Evolutionary conservation across 2,113 vertebrate species (phyloP).

Genomic region (Peromyscus polionotus): DNA sequence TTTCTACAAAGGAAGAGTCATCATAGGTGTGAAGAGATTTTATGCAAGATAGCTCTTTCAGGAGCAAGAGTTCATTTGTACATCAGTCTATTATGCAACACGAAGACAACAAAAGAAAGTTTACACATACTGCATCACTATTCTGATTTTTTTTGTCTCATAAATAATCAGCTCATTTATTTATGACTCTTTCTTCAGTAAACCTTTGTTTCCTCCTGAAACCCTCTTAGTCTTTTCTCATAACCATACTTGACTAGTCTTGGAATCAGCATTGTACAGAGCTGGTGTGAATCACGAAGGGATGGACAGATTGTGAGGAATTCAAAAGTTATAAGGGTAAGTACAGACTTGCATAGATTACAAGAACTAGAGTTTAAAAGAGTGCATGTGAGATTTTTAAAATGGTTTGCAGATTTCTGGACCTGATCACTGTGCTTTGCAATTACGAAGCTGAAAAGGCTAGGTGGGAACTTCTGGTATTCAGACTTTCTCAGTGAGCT

Average conservation of each 20-base stretch:
- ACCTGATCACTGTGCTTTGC: background rate
- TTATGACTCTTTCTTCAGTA: background rate
- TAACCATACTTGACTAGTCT: background rate
- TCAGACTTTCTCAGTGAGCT: background rate
- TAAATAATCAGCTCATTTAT: background rate
- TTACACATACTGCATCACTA: background rate
- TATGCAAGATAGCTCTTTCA: background rate
- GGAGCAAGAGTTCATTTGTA: background rate
- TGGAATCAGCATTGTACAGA: background rate
- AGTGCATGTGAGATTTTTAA: background rate
- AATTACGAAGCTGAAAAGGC: background rate
- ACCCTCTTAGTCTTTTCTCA: background rate
- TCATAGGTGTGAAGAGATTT: background rate
- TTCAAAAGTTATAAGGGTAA: background rate
- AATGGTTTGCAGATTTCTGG: background rate
- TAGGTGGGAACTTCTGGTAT: too few species aligned
- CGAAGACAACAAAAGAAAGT: background rate
- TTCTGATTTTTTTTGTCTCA: background rate
- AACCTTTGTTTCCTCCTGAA: background rate
- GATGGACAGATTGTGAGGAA: background rate
- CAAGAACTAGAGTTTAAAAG: background rate
- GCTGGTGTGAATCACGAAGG: background rate
- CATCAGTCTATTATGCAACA: background rate
- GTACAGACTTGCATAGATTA: background rate
- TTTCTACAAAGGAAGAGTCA: background rate